These are phyloP conservation scores for Prosapia bicincta DNA, from an alignment of 2,888 invertebrate genomes.

Conservation along the genomic window DNA sequence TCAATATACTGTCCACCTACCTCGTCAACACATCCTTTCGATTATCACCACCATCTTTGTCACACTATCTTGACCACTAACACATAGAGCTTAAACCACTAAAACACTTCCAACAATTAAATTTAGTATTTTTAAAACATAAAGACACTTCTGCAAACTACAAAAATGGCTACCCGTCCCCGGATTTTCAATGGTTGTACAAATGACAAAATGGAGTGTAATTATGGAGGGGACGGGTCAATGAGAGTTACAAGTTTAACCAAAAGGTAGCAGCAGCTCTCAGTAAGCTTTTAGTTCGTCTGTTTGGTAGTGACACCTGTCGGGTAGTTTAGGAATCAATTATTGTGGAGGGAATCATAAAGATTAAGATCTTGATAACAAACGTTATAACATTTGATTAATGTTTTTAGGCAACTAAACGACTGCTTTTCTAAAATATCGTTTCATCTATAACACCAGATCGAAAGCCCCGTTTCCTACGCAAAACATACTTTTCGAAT, in stretches of 20 bases:
- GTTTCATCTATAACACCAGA: too few species aligned
- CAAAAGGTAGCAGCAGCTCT: slow-evolving; percentile 34
- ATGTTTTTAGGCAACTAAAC: too few species aligned
- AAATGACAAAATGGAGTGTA: slow-evolving; percentile 38
- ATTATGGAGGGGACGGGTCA: slow-evolving; percentile 38
- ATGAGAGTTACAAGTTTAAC: slow-evolving; percentile 37
- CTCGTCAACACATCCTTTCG: slow-evolving; percentile 36
- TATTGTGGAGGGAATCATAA: neutral
- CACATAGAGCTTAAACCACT: slow-evolving; percentile 2
- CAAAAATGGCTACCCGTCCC: slow-evolving; percentile 41
- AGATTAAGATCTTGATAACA: too few species aligned
- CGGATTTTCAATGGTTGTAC: slow-evolving; percentile 41
- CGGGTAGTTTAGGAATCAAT: neutral
- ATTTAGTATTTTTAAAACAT: slow-evolving; percentile 5
- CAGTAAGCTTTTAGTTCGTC: neutral
- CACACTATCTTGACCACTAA: slow-evolving; percentile 11
- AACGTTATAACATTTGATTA: too few species aligned
- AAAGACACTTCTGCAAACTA: slow-evolving; percentile 36
- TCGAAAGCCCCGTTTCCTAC: too few species aligned
- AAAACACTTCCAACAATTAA: slow-evolving; percentile 8
- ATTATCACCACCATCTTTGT: slow-evolving; percentile 30
- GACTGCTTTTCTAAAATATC: too few species aligned
- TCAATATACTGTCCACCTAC: slow-evolving; percentile 31
- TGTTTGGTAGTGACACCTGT: neutral
- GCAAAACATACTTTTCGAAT: too few species aligned